A percentile compares a stretch with the other conserved stretches of the same genome.
phyloP scores from a whole-genome alignment of 2,888 invertebrate genomes.

The Drosophila atroscutellata region DNA sequence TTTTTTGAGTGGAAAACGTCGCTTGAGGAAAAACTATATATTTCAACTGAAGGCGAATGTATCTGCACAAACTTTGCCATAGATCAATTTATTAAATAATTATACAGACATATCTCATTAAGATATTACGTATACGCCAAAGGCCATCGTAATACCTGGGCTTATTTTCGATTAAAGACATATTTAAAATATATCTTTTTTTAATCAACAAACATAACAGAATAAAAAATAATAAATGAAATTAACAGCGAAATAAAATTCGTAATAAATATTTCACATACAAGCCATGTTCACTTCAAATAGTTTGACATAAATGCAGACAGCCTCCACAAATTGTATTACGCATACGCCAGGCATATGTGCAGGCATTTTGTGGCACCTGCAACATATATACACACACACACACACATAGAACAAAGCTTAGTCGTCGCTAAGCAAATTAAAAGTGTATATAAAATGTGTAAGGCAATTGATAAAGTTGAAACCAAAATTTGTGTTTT shows the following conservation, averaged over 20 bases:
- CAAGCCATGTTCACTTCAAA: not conserved
- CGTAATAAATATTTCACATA: not conserved
- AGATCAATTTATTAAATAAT: not conserved
- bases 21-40: not conserved
- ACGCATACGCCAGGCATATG: slow-evolving; percentile 8
- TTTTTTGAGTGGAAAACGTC: not conserved
- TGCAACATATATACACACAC: slow-evolving; percentile 4
- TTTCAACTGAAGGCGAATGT: not conserved
- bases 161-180: not conserved
- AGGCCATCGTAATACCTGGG: not conserved
- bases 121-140: slow-evolving; percentile 15
- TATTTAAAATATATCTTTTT: not conserved
- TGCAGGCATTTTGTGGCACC: not conserved
- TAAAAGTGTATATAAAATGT: slow-evolving; percentile 30
- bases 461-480: slow-evolving; percentile 50
- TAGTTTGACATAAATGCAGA: too few species aligned
- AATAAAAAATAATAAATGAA: not conserved
- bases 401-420: slow-evolving; percentile 10
- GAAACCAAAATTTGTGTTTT: slow-evolving; percentile 21
- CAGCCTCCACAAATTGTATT: not conserved
- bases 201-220: not conserved
- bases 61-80: not conserved
- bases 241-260: not conserved
- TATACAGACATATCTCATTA: not conserved
- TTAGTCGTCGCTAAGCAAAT: slow-evolving; percentile 42